Percentiles rank a stretch among this genome's conserved stretches.
Evolutionary conservation across 37 sponge, comb jelly and placozoan species (phyloP).

Genomic region (Agelas oroides): DNA sequence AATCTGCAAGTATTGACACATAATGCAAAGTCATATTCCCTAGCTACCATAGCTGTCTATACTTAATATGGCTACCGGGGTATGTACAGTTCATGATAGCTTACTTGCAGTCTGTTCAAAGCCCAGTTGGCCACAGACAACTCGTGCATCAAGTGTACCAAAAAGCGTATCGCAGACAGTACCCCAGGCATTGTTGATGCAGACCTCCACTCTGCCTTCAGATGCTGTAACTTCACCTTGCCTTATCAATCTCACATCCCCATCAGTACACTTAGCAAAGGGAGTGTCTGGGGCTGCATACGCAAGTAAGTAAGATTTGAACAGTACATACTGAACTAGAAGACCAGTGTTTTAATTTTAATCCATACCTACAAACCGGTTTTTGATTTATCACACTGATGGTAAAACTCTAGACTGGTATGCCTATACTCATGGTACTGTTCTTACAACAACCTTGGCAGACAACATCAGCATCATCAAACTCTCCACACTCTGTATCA

Average conservation of each 20-base stretch:
- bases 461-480: constrained; percentile 2
- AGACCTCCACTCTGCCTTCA: constrained; percentile 5
- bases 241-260: background rate
- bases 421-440: too few relatives aligned
- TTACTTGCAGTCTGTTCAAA: background rate
- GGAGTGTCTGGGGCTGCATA: too few relatives aligned
- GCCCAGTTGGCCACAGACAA: constrained; percentile 21
- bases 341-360: too few relatives aligned
- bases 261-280: background rate
- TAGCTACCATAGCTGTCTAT: too few relatives aligned
- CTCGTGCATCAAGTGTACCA: background rate
- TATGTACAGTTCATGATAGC: background rate
- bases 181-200: background rate
- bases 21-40: too few relatives aligned
- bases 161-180: background rate
- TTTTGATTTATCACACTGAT: too few relatives aligned
- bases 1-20: too few relatives aligned
- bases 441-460: background rate
- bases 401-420: too few relatives aligned
- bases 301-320: too few relatives aligned
- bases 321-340: too few relatives aligned
- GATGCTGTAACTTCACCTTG: background rate
- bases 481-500: background rate
- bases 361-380: too few relatives aligned
- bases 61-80: too few relatives aligned